These are phyloP conservation scores for Brachyptera putata DNA, from an alignment of 2,888 invertebrate genomes.

Conservation along the genomic window DNA sequence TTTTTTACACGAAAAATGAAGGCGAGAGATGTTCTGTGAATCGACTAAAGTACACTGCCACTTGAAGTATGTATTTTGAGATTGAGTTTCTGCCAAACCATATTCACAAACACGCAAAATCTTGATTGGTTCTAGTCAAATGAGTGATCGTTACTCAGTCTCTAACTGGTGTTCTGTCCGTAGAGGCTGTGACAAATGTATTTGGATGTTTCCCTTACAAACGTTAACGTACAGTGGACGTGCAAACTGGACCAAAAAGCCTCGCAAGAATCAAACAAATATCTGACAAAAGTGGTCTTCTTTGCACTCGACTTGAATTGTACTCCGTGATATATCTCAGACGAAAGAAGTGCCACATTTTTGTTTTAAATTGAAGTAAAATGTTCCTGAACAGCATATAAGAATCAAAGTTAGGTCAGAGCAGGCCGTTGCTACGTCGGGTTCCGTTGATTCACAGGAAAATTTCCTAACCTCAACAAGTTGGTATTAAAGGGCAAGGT, in stretches of 20 bases:
- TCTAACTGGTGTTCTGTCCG: conserved; percentile 36
- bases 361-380: conserved; percentile 39
- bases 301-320: conserved; percentile 35
- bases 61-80: background rate
- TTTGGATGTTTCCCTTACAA: conserved; percentile 35
- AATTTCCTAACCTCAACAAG: conserved; percentile 32
- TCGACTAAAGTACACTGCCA: background rate
- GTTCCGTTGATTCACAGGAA: conserved; percentile 32
- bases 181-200: conserved; percentile 37
- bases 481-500: conserved; percentile 48
- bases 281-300: conserved; percentile 31
- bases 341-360: conserved; percentile 45
- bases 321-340: conserved; percentile 47
- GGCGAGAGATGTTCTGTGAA: background rate
- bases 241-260: conserved; percentile 35
- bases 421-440: conserved; percentile 34
- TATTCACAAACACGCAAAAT: conserved; percentile 19
- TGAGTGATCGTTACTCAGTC: conserved; percentile 36
- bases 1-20: background rate
- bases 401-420: conserved; percentile 39
- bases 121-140: conserved; percentile 36
- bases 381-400: conserved; percentile 53
- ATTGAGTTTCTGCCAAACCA: conserved; percentile 29
- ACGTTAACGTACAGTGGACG: conserved; percentile 31
- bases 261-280: conserved; percentile 33